Evolutionary conservation across 1,140 invertebrate genomes (phyloP).

Genomic region (Bombus breviceps): DNA sequence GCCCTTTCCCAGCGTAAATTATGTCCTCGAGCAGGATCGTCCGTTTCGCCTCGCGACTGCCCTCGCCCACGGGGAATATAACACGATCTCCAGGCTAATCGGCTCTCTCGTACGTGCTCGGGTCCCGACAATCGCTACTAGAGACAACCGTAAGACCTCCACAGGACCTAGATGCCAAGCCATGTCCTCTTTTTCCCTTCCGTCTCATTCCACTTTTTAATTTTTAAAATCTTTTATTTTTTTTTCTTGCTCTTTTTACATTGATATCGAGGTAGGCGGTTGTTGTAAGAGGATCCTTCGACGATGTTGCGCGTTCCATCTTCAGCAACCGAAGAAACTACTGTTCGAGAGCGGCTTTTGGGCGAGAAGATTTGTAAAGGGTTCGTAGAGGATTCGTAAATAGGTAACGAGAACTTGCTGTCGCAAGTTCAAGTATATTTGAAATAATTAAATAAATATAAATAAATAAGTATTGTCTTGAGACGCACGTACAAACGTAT

Average conservation of each 20-base stretch:
- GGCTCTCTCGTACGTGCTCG: constrained; percentile 60
- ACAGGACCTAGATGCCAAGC: no score
- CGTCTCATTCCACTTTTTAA: not conserved
- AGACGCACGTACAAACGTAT: no score
- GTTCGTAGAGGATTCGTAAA: no score
- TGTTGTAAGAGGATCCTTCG: constrained; percentile 14
- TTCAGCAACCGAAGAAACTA: constrained; percentile 27
- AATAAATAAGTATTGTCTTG: no score
- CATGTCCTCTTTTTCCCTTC: not conserved
- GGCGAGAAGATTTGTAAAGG: no score
- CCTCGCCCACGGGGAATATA: constrained; percentile 63
- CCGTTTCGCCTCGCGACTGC: constrained; percentile 58
- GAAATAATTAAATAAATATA: no score
- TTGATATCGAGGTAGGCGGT: constrained; percentile 14
- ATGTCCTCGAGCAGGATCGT: constrained; percentile 74
- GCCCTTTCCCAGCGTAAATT: constrained; percentile 76
- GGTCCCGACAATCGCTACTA: constrained; percentile 52
- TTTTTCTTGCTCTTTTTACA: not conserved
- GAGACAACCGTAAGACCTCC: constrained; percentile 8
- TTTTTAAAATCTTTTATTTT: not conserved
- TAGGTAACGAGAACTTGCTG: no score
- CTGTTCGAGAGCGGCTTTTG: constrained; percentile 13
- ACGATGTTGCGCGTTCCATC: constrained; percentile 19
- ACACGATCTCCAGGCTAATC: constrained; percentile 65
- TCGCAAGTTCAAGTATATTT: no score